A percentile compares a stretch with the other conserved stretches of the same genome.
Evolutionary conservation across 2,797 vertebrate genomes (phyloP).

Genomic region (Malacoraja senta): DNA sequence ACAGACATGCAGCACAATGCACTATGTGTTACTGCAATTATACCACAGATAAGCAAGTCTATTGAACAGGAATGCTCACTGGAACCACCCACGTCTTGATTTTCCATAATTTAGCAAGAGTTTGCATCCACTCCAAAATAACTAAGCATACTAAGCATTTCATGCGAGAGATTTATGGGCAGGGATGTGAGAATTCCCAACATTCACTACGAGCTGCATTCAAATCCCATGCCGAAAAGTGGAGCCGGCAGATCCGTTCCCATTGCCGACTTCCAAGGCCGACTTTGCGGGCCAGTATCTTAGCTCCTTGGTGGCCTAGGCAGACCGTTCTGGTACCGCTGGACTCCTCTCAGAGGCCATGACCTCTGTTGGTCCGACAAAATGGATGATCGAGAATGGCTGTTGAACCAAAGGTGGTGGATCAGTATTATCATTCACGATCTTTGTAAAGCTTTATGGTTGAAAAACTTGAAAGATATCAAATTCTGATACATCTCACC

Average conservation of each 20-base stretch:
- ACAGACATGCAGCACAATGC: too few species aligned
- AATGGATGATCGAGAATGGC: too few species aligned
- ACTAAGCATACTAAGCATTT: neutral
- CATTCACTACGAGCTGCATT: neutral
- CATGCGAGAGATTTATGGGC: neutral
- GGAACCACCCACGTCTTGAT: neutral
- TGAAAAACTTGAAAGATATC: neutral
- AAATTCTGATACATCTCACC: neutral
- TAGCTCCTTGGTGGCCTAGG: too few species aligned
- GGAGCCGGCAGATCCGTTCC: too few species aligned
- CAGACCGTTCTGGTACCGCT: too few species aligned
- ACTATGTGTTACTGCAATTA: neutral
- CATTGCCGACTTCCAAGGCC: too few species aligned
- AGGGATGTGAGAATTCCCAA: neutral
- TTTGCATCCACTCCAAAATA: neutral
- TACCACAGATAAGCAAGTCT: neutral
- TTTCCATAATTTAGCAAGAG: neutral
- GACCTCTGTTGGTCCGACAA: too few species aligned
- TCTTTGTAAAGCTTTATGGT: neutral
- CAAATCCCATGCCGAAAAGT: neutral
- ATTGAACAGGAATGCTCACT: neutral
- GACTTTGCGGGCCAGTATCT: too few species aligned
- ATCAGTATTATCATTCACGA: too few species aligned
- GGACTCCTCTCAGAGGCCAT: too few species aligned
- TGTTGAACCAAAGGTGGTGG: too few species aligned